A percentile compares a stretch with the other conserved stretches of the same genome.
Evolutionary conservation across 2,888 invertebrate genomes (phyloP).

Genomic region (Lissocephala sabroskyi): DNA sequence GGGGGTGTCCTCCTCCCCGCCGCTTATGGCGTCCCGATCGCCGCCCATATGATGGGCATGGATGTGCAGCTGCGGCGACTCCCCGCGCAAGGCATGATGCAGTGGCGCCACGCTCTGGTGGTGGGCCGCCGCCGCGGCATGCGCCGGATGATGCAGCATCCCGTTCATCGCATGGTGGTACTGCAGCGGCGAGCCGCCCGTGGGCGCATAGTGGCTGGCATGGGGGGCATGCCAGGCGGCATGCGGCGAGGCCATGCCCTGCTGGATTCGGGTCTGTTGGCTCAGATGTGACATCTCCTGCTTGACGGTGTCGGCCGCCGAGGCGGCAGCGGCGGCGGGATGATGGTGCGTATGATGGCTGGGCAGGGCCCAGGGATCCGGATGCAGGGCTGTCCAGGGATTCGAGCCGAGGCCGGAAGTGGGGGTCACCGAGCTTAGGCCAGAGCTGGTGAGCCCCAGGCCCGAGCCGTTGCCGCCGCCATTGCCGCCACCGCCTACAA

Average conservation of each 20-base stretch:
- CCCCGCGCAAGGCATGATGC: constrained; percentile 84
- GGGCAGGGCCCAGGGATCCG: constrained; percentile 89
- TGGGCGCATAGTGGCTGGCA: constrained; percentile 86
- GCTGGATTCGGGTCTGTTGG: constrained; percentile 75
- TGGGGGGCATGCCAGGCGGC: constrained; percentile 92
- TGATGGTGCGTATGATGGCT: constrained; percentile 82
- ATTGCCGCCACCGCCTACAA: constrained; percentile 73
- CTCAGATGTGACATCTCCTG: constrained; percentile 79
- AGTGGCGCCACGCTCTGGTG: constrained; percentile 81
- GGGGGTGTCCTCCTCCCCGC: constrained; percentile 95
- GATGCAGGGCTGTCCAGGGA: constrained; percentile 89
- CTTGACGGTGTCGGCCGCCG: constrained; percentile 81
- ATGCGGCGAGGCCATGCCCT: constrained; percentile 81
- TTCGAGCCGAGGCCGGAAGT: constrained; percentile 74
- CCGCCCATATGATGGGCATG: constrained; percentile 79
- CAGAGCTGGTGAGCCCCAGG: constrained; percentile 7
- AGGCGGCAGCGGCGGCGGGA: constrained; percentile 76
- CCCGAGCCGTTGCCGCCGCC: constrained; percentile 47
- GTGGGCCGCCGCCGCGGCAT: constrained; percentile 77
- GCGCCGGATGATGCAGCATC: constrained; percentile 79
- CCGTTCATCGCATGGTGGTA: constrained; percentile 83
- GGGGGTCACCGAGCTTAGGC: constrained; percentile 52
- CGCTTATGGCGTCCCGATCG: constrained; percentile 83
- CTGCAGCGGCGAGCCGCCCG: constrained; percentile 83
- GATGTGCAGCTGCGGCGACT: constrained; percentile 81